A percentile compares a stretch with the other conserved stretches of the same genome.
Conservation (phyloP, 2,113 vertebrate species). For the Gallinago media region DNA sequence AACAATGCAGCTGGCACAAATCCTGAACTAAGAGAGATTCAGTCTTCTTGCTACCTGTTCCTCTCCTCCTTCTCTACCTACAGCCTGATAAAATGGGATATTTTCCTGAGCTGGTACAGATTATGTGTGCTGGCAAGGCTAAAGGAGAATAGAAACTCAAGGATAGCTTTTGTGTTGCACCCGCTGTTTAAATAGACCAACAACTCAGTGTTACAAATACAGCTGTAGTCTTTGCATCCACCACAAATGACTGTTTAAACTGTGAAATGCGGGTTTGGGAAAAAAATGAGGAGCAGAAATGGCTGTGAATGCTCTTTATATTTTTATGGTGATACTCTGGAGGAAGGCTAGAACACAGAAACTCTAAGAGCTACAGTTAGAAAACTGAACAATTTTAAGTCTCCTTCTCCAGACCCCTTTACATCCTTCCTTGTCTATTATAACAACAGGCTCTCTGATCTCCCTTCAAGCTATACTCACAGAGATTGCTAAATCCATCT, state of each 20-base stretch:
- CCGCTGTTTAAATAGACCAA: neutral
- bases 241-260: neutral
- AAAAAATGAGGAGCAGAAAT: neutral
- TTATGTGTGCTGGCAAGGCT: neutral
- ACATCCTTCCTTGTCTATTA: neutral
- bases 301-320: neutral
- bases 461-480: neutral
- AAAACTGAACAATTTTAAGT: neutral
- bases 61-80: neutral
- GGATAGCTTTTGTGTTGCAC: neutral
- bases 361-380: neutral
- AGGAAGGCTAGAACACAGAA: neutral
- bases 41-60: neutral
- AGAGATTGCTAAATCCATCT: neutral
- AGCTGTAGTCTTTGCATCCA: neutral
- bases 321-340: neutral
- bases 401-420: neutral
- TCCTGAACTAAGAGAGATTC: neutral
- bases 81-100: neutral
- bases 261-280: neutral
- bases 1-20: neutral
- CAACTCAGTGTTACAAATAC: neutral
- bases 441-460: neutral
- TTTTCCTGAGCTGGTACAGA: neutral
- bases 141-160: neutral